These are phyloP conservation scores for Uria aalge DNA, from an alignment of 2,113 vertebrate species.

Conservation along the genomic window DNA sequence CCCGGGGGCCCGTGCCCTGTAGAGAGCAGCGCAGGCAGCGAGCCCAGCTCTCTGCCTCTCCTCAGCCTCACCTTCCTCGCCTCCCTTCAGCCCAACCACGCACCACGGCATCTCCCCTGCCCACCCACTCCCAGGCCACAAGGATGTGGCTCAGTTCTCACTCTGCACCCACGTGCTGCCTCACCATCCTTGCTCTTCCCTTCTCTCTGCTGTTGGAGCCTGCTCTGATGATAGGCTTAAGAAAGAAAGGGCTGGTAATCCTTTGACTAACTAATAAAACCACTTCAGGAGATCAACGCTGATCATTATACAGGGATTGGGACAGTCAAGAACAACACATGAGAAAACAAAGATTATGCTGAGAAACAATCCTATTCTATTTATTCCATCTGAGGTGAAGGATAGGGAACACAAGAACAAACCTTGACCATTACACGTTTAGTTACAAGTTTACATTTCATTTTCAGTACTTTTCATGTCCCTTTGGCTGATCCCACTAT, in stretches of 20 bases:
- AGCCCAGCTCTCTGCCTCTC: no score
- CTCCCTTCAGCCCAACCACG: background rate
- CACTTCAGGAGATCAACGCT: background rate
- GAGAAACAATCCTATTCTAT: background rate
- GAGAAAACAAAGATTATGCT: background rate
- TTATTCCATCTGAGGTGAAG: background rate
- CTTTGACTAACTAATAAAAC: background rate
- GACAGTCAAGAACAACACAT: background rate
- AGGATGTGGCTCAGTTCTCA: background rate
- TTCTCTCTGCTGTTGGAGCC: background rate
- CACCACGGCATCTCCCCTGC: no score
- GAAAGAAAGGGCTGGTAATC: background rate
- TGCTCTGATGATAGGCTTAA: background rate
- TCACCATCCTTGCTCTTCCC: background rate
- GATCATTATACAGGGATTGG: background rate
- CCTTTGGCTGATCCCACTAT: background rate
- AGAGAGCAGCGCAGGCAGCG: rapidly evolving
- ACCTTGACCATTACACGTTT: background rate
- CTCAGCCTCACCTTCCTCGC: rapidly evolving
- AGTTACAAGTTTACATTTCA: background rate
- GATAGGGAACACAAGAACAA: background rate
- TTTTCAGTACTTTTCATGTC: background rate
- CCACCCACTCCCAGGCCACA: background rate
- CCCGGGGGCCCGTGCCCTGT: no score
- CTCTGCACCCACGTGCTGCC: rapidly evolving